Conservation (phyloP, 2,113 vertebrate species). For the Spermophilus dauricus region DNA sequence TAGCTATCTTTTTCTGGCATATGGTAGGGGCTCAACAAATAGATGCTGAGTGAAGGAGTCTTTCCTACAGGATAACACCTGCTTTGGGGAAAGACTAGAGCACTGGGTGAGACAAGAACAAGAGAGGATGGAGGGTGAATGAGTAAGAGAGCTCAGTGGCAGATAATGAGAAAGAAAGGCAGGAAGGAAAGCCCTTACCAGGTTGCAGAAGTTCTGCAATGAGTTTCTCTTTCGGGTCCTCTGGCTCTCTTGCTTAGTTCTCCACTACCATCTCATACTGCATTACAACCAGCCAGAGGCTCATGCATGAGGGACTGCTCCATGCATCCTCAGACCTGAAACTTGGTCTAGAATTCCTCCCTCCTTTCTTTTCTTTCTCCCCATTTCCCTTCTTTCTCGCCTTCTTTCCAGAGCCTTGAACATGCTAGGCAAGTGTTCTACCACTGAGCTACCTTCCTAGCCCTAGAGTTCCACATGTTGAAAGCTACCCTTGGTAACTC, state of each 20-base stretch:
- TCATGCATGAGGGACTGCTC: neutral
- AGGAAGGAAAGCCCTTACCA: neutral
- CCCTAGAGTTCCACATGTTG: neutral
- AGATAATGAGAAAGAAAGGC: neutral
- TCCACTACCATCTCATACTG: too few species aligned
- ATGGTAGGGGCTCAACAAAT: neutral
- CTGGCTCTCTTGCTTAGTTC: neutral
- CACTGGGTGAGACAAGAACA: neutral
- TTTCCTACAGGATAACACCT: neutral
- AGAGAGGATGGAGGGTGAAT: neutral
- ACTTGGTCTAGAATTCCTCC: neutral
- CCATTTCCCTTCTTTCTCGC: neutral
- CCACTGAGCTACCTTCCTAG: too few species aligned
- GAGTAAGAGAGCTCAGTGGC: neutral
- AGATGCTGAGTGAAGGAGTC: neutral
- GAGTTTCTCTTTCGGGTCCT: neutral
- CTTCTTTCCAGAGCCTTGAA: neutral
- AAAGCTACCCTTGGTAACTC: slow-evolving; percentile 10
- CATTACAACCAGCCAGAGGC: neutral
- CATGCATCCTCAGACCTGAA: neutral
- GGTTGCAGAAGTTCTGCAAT: neutral
- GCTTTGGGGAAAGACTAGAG: neutral
- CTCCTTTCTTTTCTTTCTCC: neutral
- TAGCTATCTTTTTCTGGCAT: neutral
- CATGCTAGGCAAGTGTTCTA: neutral